phyloP scores from a whole-genome alignment of 2,113 vertebrate species.

The Colius striatus region DNA sequence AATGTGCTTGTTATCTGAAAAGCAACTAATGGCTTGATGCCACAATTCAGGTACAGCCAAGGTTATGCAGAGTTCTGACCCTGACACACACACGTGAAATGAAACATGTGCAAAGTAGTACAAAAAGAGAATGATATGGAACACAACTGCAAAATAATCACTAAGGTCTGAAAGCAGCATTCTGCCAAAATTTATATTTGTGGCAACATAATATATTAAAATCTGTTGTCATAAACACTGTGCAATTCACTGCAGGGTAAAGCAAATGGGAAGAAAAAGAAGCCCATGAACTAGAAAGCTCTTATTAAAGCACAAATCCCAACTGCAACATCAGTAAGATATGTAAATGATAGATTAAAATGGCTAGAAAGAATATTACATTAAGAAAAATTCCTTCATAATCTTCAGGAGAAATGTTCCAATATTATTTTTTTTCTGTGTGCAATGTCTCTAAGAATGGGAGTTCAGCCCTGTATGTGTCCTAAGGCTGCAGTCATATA shows the following conservation, averaged over 20 bases:
- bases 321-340: background rate
- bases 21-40: background rate
- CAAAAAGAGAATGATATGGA: background rate
- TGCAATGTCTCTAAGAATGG: background rate
- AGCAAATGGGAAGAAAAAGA: background rate
- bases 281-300: background rate
- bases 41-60: background rate
- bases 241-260: slow-evolving; percentile 9
- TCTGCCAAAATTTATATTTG: background rate
- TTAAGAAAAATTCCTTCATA: background rate
- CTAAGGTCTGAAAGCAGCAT: background rate
- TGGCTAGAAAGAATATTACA: background rate
- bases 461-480: background rate
- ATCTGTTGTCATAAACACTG: background rate
- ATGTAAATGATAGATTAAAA: background rate
- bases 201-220: background rate
- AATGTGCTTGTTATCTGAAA: background rate
- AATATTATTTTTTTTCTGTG: background rate
- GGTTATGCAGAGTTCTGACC: background rate
- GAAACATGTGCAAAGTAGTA: background rate
- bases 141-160: background rate
- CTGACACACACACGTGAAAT: background rate
- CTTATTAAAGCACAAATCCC: slow-evolving; percentile 23
- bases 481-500: background rate
- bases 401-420: background rate